Evolutionary conservation across 2,113 vertebrate species (phyloP).

Genomic region (Chaetodon trifascialis): DNA sequence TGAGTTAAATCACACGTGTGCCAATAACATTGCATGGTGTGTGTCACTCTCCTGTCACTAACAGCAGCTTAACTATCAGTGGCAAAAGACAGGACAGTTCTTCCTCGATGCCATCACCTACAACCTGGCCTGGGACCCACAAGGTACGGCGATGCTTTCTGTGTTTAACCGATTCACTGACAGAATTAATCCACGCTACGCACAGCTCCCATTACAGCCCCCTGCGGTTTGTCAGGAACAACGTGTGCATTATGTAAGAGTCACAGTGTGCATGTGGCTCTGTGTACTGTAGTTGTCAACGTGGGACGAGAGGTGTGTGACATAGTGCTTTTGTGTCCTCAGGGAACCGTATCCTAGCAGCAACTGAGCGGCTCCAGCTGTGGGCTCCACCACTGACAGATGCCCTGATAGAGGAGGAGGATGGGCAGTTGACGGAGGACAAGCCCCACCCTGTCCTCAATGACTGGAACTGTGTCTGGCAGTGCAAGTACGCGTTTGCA

Average conservation of each 20-base stretch:
- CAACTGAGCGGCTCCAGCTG: slow-evolving; percentile 93
- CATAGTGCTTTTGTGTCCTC: slow-evolving; percentile 64
- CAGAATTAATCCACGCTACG: slow-evolving; percentile 29
- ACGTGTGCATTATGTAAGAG: slow-evolving; percentile 47
- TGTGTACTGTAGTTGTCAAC: slow-evolving; percentile 21
- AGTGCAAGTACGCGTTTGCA: slow-evolving; percentile 91
- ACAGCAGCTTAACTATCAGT: slow-evolving; percentile 96
- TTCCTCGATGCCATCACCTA: slow-evolving; percentile 97
- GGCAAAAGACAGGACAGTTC: slow-evolving; percentile 99
- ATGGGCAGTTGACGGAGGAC: slow-evolving; percentile 85
- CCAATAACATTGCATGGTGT: slow-evolving; percentile 74
- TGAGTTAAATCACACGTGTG: slow-evolving; percentile 42
- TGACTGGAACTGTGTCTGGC: slow-evolving; percentile 98
- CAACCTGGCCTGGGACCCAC: slow-evolving; percentile 98
- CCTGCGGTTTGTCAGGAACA: slow-evolving; percentile 30
- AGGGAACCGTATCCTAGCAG: slow-evolving; percentile 97
- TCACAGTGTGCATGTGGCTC: slow-evolving; percentile 37
- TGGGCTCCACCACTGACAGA: slow-evolving; percentile 94
- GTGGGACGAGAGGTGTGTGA: slow-evolving; percentile 58
- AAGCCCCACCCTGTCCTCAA: slow-evolving; percentile 90
- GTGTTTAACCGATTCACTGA: slow-evolving; percentile 38
- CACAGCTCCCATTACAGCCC: slow-evolving; percentile 22
- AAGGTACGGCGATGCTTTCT: slow-evolving; percentile 87
- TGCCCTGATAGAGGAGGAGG: slow-evolving; percentile 92
- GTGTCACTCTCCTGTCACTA: slow-evolving; percentile 69